These are phyloP conservation scores for Rhabditoides inermis DNA, from an alignment of 2,888 invertebrate species.

Conservation along the genomic window DNA sequence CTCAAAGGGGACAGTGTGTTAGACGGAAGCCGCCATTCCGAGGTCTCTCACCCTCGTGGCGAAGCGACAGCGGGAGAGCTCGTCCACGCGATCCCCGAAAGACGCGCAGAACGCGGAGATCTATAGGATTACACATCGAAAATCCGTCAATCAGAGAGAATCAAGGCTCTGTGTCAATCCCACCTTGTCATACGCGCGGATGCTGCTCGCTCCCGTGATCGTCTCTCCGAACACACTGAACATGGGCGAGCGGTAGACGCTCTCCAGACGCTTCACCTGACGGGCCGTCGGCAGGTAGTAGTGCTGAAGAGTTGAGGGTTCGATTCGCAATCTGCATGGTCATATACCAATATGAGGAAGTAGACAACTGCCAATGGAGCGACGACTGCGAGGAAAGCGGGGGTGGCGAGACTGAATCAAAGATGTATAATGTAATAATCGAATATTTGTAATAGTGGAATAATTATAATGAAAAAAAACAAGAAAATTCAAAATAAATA, in stretches of 20 bases:
- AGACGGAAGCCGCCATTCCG: neutral
- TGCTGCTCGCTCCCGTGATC: slow-evolving; percentile 61
- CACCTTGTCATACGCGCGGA: slow-evolving; percentile 44
- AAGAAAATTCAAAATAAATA: no score
- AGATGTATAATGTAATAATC: no score
- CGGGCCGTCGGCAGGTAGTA: slow-evolving; percentile 87
- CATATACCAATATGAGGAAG: slow-evolving; percentile 28
- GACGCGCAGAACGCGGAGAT: neutral
- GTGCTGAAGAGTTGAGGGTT: no score
- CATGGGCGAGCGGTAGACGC: slow-evolving; percentile 85
- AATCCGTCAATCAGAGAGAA: no score
- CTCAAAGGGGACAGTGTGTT: slow-evolving; percentile 8
- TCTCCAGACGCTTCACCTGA: slow-evolving; percentile 83
- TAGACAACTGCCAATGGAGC: slow-evolving; percentile 31
- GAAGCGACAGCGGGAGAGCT: neutral
- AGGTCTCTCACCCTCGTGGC: neutral
- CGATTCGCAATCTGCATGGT: no score
- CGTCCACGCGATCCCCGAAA: neutral
- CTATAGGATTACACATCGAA: neutral
- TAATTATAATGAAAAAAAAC: no score
- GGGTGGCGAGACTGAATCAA: no score
- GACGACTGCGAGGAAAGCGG: slow-evolving; percentile 29
- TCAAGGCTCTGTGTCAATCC: neutral
- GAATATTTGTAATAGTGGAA: no score
- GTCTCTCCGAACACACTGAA: slow-evolving; percentile 94